Evolutionary conservation across 2,797 vertebrate species (phyloP).

Genomic region (Meriones psammophilus): DNA sequence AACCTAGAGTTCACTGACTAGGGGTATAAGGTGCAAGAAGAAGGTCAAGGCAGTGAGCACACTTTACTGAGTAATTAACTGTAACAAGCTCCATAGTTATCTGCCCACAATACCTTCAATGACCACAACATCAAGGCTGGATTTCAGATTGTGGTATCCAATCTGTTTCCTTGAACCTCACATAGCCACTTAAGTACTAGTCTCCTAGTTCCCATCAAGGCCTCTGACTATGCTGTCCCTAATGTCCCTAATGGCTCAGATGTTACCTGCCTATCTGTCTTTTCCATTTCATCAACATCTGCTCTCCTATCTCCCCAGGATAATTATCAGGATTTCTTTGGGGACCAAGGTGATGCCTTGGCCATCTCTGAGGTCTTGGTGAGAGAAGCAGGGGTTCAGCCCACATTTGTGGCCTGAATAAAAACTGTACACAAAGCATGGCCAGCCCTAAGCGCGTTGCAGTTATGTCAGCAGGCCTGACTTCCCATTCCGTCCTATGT

Average conservation of each 20-base stretch:
- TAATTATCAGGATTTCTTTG: background rate
- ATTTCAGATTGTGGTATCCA: conserved; percentile 64
- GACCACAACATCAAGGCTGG: conserved; percentile 56
- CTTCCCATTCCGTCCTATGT: conserved; percentile 66
- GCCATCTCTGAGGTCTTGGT: conserved; percentile 28
- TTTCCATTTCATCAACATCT: background rate
- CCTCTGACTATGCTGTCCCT: conserved; percentile 30
- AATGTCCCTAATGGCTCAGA: conserved; percentile 35
- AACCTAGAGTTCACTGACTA: background rate
- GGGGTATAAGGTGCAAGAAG: background rate
- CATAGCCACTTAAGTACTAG: background rate
- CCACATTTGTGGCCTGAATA: conserved; percentile 41
- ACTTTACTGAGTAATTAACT: conserved; percentile 54
- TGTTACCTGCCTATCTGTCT: conserved; percentile 10
- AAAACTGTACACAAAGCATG: conserved; percentile 50
- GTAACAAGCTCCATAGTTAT: conserved; percentile 14
- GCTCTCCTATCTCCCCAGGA: conserved; percentile 1
- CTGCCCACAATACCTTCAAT: conserved; percentile 50
- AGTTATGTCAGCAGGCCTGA: conserved; percentile 41
- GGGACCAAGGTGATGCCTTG: background rate
- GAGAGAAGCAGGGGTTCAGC: background rate
- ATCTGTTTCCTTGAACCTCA: conserved; percentile 9
- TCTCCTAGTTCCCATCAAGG: conserved; percentile 54
- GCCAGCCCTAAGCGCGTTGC: conserved; percentile 45
- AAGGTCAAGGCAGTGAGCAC: conserved; percentile 47